phyloP scores from a whole-genome alignment of 2,797 vertebrate genomes.

The Halcyon chelicuti region DNA sequence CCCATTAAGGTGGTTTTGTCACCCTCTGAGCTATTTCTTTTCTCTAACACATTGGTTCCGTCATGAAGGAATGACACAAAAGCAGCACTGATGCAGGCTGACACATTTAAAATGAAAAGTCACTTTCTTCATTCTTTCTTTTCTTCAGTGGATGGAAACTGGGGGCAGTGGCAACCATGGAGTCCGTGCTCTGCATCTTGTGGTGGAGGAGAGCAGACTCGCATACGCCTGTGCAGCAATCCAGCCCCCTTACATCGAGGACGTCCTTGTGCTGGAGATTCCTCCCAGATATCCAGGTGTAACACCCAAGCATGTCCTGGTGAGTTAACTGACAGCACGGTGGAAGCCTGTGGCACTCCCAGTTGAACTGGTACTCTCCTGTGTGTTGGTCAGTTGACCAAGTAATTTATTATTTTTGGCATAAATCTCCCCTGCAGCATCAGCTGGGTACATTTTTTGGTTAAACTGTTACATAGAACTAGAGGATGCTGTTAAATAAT shows the following conservation, averaged over 20 bases:
- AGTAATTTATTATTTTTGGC: background rate
- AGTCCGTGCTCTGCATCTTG: constrained; percentile 90
- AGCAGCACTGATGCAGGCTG: background rate
- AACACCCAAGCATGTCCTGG: constrained; percentile 90
- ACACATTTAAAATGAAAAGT: background rate
- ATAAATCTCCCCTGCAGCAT: background rate
- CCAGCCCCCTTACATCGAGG: constrained; percentile 82
- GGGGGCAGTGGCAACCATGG: constrained; percentile 93
- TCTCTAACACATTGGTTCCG: background rate
- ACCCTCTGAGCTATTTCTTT: background rate
- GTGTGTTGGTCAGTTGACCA: background rate
- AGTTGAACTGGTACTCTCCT: background rate
- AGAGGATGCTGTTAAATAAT: background rate
- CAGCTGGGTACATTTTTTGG: background rate
- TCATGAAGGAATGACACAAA: background rate
- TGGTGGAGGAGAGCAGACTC: constrained; percentile 88
- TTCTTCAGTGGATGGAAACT: constrained; percentile 89
- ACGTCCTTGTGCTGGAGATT: constrained; percentile 89
- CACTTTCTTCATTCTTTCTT: background rate
- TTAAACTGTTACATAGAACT: background rate
- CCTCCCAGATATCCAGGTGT: constrained; percentile 91
- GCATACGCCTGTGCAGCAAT: constrained; percentile 86
- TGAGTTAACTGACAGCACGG: constrained; percentile 49
- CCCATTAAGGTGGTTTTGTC: background rate
- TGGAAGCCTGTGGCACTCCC: background rate